Evolutionary conservation across 2,113 vertebrate species (phyloP).

Genomic region (Cariama cristata): DNA sequence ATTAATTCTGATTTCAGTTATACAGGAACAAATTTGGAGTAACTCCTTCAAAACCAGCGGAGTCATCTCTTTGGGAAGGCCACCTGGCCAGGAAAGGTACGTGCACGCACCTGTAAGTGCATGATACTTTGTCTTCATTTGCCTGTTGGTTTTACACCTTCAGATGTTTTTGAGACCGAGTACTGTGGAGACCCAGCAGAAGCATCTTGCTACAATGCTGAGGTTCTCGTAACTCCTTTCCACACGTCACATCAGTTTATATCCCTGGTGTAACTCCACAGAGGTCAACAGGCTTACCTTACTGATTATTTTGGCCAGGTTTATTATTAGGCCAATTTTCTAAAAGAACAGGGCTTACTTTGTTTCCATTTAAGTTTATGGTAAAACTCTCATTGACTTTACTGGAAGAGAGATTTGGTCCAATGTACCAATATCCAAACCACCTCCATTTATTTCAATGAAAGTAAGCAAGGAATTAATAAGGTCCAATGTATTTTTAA

Average conservation of each 20-base stretch:
- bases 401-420: neutral
- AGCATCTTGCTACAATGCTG: neutral
- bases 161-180: neutral
- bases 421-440: neutral
- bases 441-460: neutral
- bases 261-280: neutral
- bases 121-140: neutral
- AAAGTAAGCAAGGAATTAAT: constrained; percentile 20
- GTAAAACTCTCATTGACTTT: neutral
- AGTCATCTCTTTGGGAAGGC: neutral
- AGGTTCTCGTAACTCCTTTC: neutral
- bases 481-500: constrained; percentile 16
- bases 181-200: neutral
- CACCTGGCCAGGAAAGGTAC: neutral
- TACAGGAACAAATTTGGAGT: neutral
- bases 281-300: neutral
- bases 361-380: neutral
- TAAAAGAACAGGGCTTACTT: neutral
- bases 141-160: neutral
- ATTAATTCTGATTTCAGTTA: neutral
- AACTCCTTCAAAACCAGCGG: neutral
- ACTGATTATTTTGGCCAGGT: neutral
- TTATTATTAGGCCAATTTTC: neutral
- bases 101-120: fast-evolving
- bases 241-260: neutral